Evolutionary conservation across 1,140 invertebrate genomes (phyloP), one percentile per base, ranked within the genome.

Genomic region (Cherax quadricarinatus): DNA sequence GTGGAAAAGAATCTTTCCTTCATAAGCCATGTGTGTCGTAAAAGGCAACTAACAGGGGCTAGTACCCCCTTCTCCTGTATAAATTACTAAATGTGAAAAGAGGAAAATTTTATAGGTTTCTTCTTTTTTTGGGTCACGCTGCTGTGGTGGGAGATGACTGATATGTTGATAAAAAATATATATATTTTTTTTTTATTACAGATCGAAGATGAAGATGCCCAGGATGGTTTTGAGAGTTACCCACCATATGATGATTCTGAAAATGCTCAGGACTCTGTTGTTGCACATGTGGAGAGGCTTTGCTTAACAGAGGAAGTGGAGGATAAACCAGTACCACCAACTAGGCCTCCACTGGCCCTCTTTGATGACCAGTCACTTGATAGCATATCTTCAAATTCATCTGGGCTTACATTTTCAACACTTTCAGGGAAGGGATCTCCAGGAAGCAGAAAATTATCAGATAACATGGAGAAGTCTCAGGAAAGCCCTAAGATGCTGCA

Each of bases 301-400:
- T 60, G 83, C 6, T 30, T 93, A 4, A 66, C 57, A 57, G 82
- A 89, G 53, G 88, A 88, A 16, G 16, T 51, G 12, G 83, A 89
- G 10, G 53, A 14, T 57, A 93, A 89, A 60, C 48, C 86, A 4
- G 10, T 66, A 24, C 73, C 81, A 53, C 53, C 30, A 51, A 12
- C 87, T 41, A 88, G 86, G 60, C 81, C 81, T 41, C 79, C 86
- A 53, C 70, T 85, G 6, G 91, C 93, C 57, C 79, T 93, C 4
- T 93, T 93, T 73, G 93, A 93, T 78, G 86, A 89, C 16, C 89
- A 92, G 70, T 93, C 93, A 73, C 85, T 93, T 30, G 93, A 93
- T 84, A 93, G 93, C 66, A 93, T 93, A 24, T 93, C 93, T 6
- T 93, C 93, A 12, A 93, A 93, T 66, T 92, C 93, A 41, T 93